A percentile compares a stretch with the other conserved stretches of the same genome.
These are phyloP conservation scores for Oxyteleia sp. DNA, from an alignment of 2,888 invertebrate species.

Conservation along the genomic window DNA sequence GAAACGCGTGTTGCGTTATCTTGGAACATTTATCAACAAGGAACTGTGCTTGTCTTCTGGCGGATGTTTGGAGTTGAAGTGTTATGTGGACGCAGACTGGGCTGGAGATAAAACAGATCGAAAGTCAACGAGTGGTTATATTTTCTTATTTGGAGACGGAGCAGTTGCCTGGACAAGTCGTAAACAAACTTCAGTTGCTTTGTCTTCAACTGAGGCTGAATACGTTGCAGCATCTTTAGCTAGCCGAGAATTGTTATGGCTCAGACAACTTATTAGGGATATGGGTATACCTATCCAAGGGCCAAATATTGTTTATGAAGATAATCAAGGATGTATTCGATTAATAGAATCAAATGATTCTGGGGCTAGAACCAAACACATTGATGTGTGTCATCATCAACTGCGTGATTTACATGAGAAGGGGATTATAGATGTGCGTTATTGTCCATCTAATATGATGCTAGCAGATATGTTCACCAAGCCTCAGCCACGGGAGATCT, in stretches of 20 bases:
- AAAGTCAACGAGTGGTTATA: conserved; percentile 48
- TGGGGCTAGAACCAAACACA: conserved; percentile 42
- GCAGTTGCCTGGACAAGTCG: conserved; percentile 61
- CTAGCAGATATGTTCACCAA: conserved; percentile 46
- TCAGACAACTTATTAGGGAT: conserved; percentile 17
- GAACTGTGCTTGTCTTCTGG: neutral
- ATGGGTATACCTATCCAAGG: neutral
- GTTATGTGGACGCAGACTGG: conserved; percentile 82
- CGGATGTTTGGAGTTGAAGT: neutral
- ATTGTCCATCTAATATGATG: conserved; percentile 38
- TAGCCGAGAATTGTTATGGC: conserved; percentile 23
- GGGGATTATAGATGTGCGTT: conserved; percentile 5
- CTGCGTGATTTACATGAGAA: conserved; percentile 21
- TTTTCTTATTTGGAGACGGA: conserved; percentile 38
- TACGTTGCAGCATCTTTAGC: conserved; percentile 36
- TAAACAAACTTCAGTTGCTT: conserved; percentile 65
- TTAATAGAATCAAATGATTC: conserved; percentile 17
- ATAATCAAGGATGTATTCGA: conserved; percentile 45
- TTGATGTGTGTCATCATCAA: conserved; percentile 42
- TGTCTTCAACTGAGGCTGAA: conserved; percentile 38
- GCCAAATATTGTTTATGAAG: conserved; percentile 6
- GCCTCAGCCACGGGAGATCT: conserved; percentile 26
- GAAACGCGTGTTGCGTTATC: conserved; percentile 64
- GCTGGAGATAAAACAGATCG: conserved; percentile 78
- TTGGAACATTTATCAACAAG: neutral